A percentile compares a stretch with the other conserved stretches of the same genome.
phyloP scores from a whole-genome alignment of 2,113 vertebrate species.

The Lamprotornis superbus region DNA sequence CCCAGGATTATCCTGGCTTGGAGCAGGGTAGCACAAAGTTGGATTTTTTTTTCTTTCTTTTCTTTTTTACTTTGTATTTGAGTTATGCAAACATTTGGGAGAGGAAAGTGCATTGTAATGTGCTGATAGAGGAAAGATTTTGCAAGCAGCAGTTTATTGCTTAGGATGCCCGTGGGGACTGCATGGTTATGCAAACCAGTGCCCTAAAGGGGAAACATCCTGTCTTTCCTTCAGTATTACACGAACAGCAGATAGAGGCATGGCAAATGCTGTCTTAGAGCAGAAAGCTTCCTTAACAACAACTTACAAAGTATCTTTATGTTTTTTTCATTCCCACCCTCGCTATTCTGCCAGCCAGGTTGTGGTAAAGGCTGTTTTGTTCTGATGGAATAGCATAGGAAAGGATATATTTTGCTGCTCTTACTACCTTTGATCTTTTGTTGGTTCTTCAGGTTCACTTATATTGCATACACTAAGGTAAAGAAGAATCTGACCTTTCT shows the following conservation, averaged over 20 bases:
- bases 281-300: neutral
- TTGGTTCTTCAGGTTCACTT: neutral
- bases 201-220: slow-evolving; percentile 13
- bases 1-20: neutral
- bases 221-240: slow-evolving; percentile 1
- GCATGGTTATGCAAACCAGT: slow-evolving; percentile 35
- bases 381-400: neutral
- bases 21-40: neutral
- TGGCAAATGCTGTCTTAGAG: neutral
- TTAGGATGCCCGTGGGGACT: slow-evolving; percentile 2
- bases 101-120: neutral
- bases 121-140: slow-evolving; percentile 28
- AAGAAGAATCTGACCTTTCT: neutral
- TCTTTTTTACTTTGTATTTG: neutral
- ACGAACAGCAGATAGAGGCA: neutral
- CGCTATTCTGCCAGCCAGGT: neutral
- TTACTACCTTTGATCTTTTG: neutral
- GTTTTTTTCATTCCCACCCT: neutral
- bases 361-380: neutral
- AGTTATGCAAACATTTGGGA: neutral
- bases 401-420: neutral
- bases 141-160: slow-evolving; percentile 42
- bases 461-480: neutral
- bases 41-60: no score
- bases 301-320: neutral